phyloP scores from a whole-genome alignment of 2,888 invertebrate species.

The Pachydiplax longipennis region DNA sequence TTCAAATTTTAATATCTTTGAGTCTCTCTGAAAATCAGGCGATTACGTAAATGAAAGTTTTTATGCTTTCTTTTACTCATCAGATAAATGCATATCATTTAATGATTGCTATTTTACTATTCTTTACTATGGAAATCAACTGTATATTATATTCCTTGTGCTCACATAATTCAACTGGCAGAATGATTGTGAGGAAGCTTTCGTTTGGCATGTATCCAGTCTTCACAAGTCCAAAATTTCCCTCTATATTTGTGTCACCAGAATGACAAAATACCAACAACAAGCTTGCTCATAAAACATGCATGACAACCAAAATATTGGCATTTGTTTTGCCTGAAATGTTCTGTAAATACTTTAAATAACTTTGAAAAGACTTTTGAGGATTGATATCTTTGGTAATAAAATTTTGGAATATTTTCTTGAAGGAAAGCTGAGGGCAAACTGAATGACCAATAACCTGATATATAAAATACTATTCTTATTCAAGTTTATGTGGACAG shows the following conservation, averaged over 20 bases:
- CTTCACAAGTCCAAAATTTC: conserved; percentile 19
- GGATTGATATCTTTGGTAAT: not conserved
- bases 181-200: conserved; percentile 40
- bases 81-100: no score
- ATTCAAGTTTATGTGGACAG: not conserved
- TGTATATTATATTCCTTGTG: no score
- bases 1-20: not conserved
- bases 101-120: no score
- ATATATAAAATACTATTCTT: not conserved
- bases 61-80: no score
- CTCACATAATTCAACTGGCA: conserved; percentile 22
- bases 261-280: conserved; percentile 5
- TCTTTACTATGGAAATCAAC: no score
- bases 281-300: conserved; percentile 33
- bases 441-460: conserved; percentile 5
- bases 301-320: conserved; percentile 23
- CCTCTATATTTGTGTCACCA: conserved; percentile 35
- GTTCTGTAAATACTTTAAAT: not conserved
- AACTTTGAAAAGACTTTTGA: not conserved
- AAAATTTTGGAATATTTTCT: not conserved
- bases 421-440: conserved; percentile 14
- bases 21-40: no score
- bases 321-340: conserved; percentile 26
- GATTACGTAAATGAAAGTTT: no score
- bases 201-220: conserved; percentile 40